Conservation (phyloP, 2,797 vertebrate genomes). For the Melanotaenia trifasciata region DNA sequence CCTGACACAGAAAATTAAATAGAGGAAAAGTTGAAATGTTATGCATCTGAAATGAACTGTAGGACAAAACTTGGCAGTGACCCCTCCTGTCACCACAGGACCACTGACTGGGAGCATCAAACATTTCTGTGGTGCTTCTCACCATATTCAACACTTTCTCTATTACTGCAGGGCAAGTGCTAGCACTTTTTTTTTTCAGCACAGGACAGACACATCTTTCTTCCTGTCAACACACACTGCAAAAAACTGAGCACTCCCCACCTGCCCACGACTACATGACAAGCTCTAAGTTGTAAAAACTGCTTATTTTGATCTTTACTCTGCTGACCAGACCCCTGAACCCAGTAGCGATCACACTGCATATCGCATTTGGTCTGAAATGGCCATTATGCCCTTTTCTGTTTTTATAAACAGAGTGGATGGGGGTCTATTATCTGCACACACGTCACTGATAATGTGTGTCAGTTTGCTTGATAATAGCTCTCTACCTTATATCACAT, state of each 20-base stretch:
- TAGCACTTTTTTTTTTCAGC: not conserved
- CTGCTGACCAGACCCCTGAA: not conserved
- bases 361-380: not conserved
- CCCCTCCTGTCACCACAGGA: not conserved
- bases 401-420: not conserved
- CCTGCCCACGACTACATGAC: not conserved
- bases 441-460: not conserved
- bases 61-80: not conserved
- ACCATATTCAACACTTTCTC: not conserved
- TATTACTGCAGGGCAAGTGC: not conserved
- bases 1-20: not conserved
- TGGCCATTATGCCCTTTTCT: not conserved
- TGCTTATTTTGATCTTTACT: not conserved
- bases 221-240: not conserved
- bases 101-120: not conserved
- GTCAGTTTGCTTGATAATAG: constrained; percentile 1
- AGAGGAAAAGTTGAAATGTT: not conserved
- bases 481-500: not conserved
- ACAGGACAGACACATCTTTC: not conserved
- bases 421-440: not conserved
- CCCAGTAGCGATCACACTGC: not conserved
- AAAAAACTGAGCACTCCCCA: not conserved
- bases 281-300: not conserved
- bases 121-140: not conserved
- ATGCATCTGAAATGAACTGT: not conserved